Evolutionary conservation across 2,888 invertebrate species (phyloP).

Genomic region (Calameuta idolon): DNA sequence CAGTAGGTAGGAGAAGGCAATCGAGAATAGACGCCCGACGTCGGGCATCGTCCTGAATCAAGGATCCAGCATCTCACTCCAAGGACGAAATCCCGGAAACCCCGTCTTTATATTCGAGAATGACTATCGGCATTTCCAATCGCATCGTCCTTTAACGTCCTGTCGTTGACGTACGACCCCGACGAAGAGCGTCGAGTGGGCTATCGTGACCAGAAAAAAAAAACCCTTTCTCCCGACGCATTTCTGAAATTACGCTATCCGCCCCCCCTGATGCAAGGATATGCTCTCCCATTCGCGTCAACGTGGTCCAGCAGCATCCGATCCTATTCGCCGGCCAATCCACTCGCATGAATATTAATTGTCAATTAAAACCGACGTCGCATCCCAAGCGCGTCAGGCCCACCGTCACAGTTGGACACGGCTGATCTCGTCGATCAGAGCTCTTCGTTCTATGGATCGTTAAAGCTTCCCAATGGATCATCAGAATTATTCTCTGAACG

Average conservation of each 20-base stretch:
- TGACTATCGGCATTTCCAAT: neutral
- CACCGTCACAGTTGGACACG: neutral
- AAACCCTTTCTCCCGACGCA: neutral
- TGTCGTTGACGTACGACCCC: neutral
- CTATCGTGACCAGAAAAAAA: neutral
- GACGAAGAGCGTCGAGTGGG: neutral
- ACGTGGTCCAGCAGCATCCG: neutral
- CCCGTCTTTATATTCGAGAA: neutral
- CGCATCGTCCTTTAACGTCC: neutral
- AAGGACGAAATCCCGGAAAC: neutral
- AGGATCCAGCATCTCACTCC: neutral
- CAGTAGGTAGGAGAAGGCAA: neutral
- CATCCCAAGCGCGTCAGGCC: neutral
- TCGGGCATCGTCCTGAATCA: neutral
- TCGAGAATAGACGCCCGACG: neutral
- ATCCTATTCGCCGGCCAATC: neutral
- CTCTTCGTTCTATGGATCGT: neutral
- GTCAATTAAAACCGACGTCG: conserved; percentile 17
- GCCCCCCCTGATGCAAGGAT: neutral
- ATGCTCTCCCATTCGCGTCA: neutral
- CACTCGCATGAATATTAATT: conserved; percentile 20
- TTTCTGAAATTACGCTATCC: neutral
- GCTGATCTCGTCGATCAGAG: neutral
- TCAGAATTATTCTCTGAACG: neutral
- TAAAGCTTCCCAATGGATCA: neutral